Conservation (phyloP, 2,113 vertebrate genomes). For the Lathamus discolor region DNA sequence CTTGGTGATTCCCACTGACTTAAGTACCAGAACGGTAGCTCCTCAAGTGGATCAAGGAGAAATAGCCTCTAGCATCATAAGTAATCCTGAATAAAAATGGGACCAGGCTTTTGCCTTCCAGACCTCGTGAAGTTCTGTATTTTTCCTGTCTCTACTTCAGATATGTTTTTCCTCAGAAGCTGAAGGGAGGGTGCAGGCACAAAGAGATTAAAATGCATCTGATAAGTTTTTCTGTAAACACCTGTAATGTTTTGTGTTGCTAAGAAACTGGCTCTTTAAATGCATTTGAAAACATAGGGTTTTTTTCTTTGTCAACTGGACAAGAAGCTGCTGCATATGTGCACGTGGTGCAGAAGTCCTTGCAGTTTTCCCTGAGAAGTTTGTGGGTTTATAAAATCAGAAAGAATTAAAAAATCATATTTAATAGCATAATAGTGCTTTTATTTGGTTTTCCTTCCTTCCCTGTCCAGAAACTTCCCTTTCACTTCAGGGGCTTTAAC, state of each 20-base stretch:
- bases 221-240: neutral
- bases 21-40: neutral
- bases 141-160: neutral
- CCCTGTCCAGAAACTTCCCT: neutral
- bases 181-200: neutral
- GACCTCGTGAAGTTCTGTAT: neutral
- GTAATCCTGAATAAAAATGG: neutral
- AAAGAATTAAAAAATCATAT: neutral
- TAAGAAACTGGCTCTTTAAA: neutral
- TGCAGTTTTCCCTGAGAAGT: neutral
- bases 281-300: neutral
- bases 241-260: neutral
- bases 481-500: neutral
- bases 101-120: conserved; percentile 25
- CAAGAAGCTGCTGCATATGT: neutral
- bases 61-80: neutral
- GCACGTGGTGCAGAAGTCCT: neutral
- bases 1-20: neutral
- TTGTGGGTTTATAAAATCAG: neutral
- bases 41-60: neutral
- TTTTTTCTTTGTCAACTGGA: neutral
- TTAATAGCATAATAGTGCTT: neutral
- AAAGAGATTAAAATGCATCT: neutral
- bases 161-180: neutral
- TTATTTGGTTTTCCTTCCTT: neutral